Conservation (phyloP, 2,888 invertebrate species). For the Pheosia tremula region DNA sequence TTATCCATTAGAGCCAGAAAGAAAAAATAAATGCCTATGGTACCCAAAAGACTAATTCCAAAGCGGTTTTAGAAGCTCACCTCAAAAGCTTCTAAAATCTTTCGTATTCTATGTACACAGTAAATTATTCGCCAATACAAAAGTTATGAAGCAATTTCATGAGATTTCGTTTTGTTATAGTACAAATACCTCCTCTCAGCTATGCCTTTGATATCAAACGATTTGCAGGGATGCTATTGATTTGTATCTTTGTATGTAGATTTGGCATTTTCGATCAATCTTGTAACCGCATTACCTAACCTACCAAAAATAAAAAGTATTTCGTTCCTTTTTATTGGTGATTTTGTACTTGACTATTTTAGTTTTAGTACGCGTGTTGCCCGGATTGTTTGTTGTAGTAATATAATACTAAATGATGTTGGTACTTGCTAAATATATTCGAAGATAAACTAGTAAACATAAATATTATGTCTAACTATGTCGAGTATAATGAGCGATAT, state of each 20-base stretch:
- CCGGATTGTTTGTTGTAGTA: no score
- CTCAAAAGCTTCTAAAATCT: background rate
- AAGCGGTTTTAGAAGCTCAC: background rate
- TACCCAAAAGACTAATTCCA: background rate
- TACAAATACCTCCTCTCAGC: background rate
- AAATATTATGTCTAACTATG: background rate
- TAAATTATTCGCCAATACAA: background rate
- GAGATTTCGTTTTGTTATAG: background rate
- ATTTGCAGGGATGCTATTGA: background rate
- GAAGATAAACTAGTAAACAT: no score
- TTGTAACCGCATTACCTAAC: background rate
- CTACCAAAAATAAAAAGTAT: background rate
- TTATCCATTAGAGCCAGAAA: no score
- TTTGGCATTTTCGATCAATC: background rate
- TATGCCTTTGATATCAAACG: background rate
- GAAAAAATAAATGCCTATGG: no score
- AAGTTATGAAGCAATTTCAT: constrained; percentile 1
- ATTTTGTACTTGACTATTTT: no score
- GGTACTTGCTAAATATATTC: no score
- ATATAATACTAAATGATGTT: no score
- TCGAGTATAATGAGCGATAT: background rate
- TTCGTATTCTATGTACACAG: background rate
- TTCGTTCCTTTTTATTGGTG: background rate
- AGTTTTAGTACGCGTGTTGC: no score
- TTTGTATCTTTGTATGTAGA: background rate